Evolutionary conservation across 2,888 invertebrate genomes (phyloP).

Genomic region (Hoplodrina blanda): DNA sequence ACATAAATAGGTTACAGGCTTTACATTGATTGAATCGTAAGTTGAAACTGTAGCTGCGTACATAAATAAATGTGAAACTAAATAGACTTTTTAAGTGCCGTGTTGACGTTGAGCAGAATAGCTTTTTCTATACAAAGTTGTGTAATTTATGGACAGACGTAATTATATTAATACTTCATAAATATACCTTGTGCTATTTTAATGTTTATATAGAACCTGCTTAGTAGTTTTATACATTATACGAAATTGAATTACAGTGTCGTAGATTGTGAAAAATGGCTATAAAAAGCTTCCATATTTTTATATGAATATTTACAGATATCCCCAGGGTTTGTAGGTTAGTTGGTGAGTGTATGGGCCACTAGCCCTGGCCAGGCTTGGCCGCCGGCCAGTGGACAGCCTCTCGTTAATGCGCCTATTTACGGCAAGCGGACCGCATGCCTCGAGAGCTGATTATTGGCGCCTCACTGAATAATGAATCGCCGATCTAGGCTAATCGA

Average conservation of each 20-base stretch:
- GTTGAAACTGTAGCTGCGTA: slow-evolving; percentile 46
- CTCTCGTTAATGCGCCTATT: slow-evolving; percentile 76
- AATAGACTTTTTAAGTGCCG: slow-evolving; percentile 28
- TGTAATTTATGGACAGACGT: slow-evolving; percentile 15
- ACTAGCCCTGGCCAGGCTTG: slow-evolving; percentile 25
- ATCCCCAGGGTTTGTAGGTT: slow-evolving; percentile 80
- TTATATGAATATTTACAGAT: slow-evolving; percentile 69
- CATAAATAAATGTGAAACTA: slow-evolving; percentile 40
- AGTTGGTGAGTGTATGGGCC: slow-evolving; percentile 74
- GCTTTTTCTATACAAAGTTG: slow-evolving; percentile 10
- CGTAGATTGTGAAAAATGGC: slow-evolving; percentile 61
- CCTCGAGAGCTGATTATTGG: slow-evolving; percentile 80
- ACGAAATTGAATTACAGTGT: slow-evolving; percentile 63
- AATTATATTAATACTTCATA: slow-evolving; percentile 32
- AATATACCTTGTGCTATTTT: slow-evolving; percentile 22
- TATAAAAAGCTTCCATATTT: slow-evolving; percentile 65
- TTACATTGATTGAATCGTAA: slow-evolving; percentile 70
- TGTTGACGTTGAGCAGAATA: slow-evolving; percentile 28
- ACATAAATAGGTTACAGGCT: slow-evolving; percentile 71
- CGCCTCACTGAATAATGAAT: slow-evolving; percentile 84
- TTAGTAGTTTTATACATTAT: slow-evolving; percentile 41
- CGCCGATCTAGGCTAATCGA: slow-evolving; percentile 82
- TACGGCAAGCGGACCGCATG: slow-evolving; percentile 73
- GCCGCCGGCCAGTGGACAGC: slow-evolving; percentile 52
- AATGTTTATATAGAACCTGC: slow-evolving; percentile 35